Conservation (phyloP, 2,113 vertebrate species). For the Colistium nudipinnis region DNA sequence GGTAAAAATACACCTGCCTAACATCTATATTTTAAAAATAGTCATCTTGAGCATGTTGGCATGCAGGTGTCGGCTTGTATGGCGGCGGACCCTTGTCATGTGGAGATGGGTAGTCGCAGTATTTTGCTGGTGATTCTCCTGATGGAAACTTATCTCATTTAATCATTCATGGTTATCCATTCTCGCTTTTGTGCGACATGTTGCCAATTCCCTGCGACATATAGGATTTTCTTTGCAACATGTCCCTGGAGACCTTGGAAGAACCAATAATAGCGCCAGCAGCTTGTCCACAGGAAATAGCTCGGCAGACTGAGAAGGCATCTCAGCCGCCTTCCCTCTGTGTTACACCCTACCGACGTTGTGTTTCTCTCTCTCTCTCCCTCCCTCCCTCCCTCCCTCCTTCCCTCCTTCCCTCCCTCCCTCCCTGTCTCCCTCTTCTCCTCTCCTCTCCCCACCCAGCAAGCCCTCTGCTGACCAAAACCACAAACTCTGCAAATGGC, state of each 20-base stretch:
- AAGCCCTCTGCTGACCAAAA: constrained; percentile 53
- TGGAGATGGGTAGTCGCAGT: background rate
- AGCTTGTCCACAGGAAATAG: constrained; percentile 72
- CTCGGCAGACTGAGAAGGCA: constrained; percentile 60
- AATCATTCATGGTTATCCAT: background rate
- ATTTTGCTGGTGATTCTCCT: background rate
- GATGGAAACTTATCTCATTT: background rate
- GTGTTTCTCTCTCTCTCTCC: constrained; percentile 5
- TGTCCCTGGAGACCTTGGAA: constrained; percentile 31
- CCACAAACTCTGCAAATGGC: constrained; percentile 43
- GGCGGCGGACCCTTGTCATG: background rate
- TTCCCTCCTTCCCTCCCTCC: background rate
- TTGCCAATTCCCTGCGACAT: constrained; percentile 20
- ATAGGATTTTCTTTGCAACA: constrained; percentile 42
- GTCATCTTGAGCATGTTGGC: background rate
- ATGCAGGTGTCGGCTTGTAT: background rate
- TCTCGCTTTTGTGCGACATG: background rate
- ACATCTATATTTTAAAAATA: background rate
- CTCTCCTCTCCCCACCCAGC: constrained; percentile 34
- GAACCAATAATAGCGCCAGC: constrained; percentile 42
- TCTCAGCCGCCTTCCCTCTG: constrained; percentile 61
- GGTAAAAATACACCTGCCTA: background rate
- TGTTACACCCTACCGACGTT: constrained; percentile 52
- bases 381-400: background rate
- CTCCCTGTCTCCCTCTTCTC: background rate